Evolutionary conservation across 2,888 invertebrate genomes (phyloP).

Genomic region (Drosophila antonietae): DNA sequence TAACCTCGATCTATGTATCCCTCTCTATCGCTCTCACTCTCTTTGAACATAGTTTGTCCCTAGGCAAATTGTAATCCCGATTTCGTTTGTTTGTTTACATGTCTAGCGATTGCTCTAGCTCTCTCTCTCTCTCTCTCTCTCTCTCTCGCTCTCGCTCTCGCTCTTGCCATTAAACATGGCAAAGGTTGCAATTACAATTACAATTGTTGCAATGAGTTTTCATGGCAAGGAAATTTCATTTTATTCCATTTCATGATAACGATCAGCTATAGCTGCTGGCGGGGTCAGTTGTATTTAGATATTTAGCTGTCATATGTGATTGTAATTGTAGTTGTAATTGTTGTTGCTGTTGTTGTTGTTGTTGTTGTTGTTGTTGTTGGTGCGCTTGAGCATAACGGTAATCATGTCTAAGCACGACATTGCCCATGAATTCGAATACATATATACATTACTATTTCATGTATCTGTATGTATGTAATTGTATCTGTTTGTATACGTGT

Average conservation of each 20-base stretch:
- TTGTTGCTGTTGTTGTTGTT: slow-evolving; percentile 12
- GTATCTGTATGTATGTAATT: background rate
- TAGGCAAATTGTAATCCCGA: background rate
- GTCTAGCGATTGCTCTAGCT: background rate
- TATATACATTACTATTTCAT: background rate
- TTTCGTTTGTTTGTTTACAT: background rate
- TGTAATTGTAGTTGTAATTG: slow-evolving; percentile 7
- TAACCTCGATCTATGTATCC: slow-evolving; percentile 8
- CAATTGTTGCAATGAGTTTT: slow-evolving; percentile 56
- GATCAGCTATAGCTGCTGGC: slow-evolving; percentile 33
- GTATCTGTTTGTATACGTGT: background rate
- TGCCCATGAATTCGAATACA: slow-evolving; percentile 66
- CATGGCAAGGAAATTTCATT: slow-evolving; percentile 66
- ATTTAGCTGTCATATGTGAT: slow-evolving; percentile 69
- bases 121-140: background rate
- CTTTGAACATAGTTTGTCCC: background rate
- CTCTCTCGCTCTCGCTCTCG: background rate
- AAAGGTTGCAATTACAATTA: slow-evolving; percentile 65
- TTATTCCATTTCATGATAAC: slow-evolving; percentile 62
- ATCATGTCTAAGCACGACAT: slow-evolving; percentile 75
- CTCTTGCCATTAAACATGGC: background rate
- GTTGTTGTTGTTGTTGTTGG: slow-evolving; percentile 29
- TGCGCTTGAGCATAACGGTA: slow-evolving; percentile 76
- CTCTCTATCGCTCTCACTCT: background rate
- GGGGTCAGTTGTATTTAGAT: slow-evolving; percentile 59